Evolutionary conservation across 2,888 invertebrate species (phyloP).

Genomic region (Eubasilissa splendida): DNA sequence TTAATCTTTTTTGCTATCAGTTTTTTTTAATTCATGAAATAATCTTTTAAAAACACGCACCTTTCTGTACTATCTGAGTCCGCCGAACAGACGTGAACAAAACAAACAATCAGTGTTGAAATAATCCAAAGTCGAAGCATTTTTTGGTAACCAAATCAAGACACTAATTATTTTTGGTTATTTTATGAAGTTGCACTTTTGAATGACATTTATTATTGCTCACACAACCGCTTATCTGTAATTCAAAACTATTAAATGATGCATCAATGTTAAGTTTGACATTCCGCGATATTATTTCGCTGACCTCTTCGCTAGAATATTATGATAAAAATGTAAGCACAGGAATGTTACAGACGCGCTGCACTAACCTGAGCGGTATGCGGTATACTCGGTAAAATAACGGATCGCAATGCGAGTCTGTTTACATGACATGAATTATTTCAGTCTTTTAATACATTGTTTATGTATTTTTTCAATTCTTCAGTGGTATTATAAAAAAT

Average conservation of each 20-base stretch:
- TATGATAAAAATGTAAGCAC: constrained; percentile 9
- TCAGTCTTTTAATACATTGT: not conserved
- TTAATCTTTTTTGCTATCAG: too few relatives aligned
- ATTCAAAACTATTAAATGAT: not conserved
- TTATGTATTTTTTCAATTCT: not conserved
- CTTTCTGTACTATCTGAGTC: not conserved
- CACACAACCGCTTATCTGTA: not conserved
- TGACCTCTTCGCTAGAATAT: constrained; percentile 42
- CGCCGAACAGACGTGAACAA: not conserved
- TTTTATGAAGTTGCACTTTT: constrained; percentile 18
- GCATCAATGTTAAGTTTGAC: constrained; percentile 25
- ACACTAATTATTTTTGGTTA: not conserved
- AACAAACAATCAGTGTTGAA: not conserved
- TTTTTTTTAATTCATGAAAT: not conserved
- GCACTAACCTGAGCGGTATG: not conserved
- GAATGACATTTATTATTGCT: constrained; percentile 24
- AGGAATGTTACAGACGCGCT: constrained; percentile 1
- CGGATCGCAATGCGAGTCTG: not conserved
- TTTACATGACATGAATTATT: constrained; percentile 17
- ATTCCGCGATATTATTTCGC: constrained; percentile 17
- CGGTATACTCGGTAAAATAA: constrained; percentile 15
- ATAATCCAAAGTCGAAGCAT: not conserved
- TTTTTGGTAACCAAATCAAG: not conserved
- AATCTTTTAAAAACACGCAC: not conserved
- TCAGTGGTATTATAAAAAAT: not conserved